phyloP scores from a whole-genome alignment of 2,797 vertebrate genomes.

The Distichodus sexfasciatus region DNA sequence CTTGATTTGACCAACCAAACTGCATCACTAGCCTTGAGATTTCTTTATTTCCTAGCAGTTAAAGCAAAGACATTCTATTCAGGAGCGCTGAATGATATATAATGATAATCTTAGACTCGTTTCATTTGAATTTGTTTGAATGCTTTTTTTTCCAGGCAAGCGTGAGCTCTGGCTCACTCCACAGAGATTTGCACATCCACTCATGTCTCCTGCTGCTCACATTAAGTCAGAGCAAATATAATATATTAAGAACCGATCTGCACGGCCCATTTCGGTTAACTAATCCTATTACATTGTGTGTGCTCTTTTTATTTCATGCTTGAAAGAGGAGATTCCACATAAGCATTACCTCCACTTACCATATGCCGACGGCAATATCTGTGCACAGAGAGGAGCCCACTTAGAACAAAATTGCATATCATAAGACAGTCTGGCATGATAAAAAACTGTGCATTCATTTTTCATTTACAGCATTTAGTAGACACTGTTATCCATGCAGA shows the following conservation, averaged over 20 bases:
- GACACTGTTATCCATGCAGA: no score
- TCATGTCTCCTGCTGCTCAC: constrained; percentile 51
- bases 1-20: constrained; percentile 20
- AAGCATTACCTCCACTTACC: constrained; percentile 58
- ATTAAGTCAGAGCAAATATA: constrained; percentile 64
- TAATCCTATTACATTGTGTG: constrained; percentile 63
- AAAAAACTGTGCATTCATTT: no score
- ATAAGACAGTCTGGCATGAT: background rate
- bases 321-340: constrained; percentile 41
- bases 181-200: constrained; percentile 63
- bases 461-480: no score
- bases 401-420: constrained; percentile 48
- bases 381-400: constrained; percentile 33
- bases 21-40: constrained; percentile 34
- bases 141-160: constrained; percentile 57
- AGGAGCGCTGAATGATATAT: constrained; percentile 55
- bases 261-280: constrained; percentile 69
- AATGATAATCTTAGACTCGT: constrained; percentile 58
- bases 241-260: constrained; percentile 63
- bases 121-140: constrained; percentile 62
- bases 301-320: constrained; percentile 67
- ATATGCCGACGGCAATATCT: constrained; percentile 55
- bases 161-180: constrained; percentile 52
- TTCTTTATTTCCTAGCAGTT: constrained; percentile 62
- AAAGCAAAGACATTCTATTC: constrained; percentile 54